Percentiles rank a stretch among this genome's conserved stretches.
phyloP scores from a whole-genome alignment of 2,888 invertebrate species.

The Sesamia inferens region DNA sequence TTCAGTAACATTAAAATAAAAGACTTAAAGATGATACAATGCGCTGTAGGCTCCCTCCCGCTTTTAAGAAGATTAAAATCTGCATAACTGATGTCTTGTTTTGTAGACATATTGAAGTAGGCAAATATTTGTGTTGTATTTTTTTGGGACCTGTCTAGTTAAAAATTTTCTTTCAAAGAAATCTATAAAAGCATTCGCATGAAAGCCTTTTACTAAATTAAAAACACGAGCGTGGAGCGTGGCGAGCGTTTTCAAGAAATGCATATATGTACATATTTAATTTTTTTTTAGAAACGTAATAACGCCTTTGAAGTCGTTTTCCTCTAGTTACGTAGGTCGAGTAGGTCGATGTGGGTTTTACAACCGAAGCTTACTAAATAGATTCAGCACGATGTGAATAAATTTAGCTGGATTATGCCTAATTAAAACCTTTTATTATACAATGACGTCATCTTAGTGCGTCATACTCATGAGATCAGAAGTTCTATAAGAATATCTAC shows the following conservation, averaged over 20 bases:
- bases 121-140: constrained; percentile 34
- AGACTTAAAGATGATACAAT: constrained; percentile 54
- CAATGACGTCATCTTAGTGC: constrained; percentile 34
- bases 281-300: not conserved
- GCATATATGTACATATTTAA: not conserved
- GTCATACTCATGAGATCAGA: not conserved
- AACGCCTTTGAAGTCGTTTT: constrained; percentile 11
- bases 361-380: constrained; percentile 23
- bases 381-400: constrained; percentile 38
- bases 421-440: constrained; percentile 22
- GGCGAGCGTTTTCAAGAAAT: constrained; percentile 8
- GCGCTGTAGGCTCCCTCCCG: constrained; percentile 63
- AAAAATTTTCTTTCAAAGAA: constrained; percentile 41
- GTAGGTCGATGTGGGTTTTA: constrained; percentile 20
- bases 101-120: constrained; percentile 39
- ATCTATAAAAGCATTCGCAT: constrained; percentile 15
- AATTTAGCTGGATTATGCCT: constrained; percentile 28
- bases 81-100: constrained; percentile 76
- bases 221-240: constrained; percentile 8
- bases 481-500: constrained; percentile 16
- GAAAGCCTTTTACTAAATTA: constrained; percentile 33
- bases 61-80: constrained; percentile 84
- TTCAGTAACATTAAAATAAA: constrained; percentile 65
- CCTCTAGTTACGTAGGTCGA: constrained; percentile 8
- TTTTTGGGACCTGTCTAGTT: constrained; percentile 30